Conservation (phyloP, 2,113 vertebrate genomes). For the Pardalotus punctatus region DNA sequence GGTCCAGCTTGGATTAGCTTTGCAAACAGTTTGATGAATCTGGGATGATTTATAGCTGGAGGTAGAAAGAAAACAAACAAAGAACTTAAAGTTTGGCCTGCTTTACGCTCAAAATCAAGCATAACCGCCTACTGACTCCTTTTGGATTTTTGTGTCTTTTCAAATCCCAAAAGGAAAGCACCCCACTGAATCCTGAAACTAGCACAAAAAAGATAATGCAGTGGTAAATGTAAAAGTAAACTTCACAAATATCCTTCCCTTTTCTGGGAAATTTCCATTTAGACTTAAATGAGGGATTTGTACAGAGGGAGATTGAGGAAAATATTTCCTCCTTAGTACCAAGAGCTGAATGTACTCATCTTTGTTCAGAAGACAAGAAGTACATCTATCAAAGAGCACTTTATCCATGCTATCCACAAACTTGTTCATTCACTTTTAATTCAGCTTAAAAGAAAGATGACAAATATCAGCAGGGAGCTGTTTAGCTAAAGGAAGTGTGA, state of each 20-base stretch:
- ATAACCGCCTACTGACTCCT: constrained; percentile 1
- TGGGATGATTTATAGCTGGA: constrained; percentile 37
- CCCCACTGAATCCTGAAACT: not conserved
- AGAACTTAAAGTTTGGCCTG: not conserved
- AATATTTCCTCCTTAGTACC: not conserved
- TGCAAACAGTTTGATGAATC: constrained; percentile 53
- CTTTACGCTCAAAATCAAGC: not conserved
- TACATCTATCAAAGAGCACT: constrained; percentile 26
- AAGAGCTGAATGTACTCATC: not conserved
- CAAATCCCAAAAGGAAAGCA: not conserved
- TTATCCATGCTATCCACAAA: constrained; percentile 19
- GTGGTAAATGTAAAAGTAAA: not conserved
- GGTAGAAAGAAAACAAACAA: constrained; percentile 42
- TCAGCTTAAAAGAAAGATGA: constrained; percentile 44
- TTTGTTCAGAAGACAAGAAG: constrained; percentile 5
- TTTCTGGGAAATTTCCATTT: constrained; percentile 6
- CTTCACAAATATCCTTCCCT: not conserved
- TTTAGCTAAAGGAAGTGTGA: constrained; percentile 47
- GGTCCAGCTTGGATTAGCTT: constrained; percentile 44
- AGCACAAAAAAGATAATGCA: not conserved
- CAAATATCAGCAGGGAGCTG: constrained; percentile 53
- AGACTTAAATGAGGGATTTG: not conserved
- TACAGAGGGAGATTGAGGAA: not conserved
- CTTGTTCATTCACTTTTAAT: constrained; percentile 48
- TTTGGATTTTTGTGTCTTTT: not conserved